Base-by-base conservation (phyloP, 2,797 vertebrate species). In the Spheniscus humboldti region DNA sequence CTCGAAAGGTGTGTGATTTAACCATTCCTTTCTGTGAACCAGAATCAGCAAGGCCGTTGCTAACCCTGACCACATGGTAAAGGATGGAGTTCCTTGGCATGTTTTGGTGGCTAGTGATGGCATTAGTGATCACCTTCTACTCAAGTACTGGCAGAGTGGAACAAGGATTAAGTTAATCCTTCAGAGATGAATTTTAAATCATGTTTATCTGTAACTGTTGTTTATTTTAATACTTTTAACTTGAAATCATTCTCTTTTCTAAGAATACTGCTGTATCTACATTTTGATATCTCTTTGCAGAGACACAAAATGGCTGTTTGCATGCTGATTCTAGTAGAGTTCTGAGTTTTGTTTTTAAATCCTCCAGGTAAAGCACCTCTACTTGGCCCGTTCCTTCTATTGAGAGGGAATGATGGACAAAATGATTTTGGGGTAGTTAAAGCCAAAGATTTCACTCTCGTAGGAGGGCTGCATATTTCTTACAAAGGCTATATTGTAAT, bases 201-300 rank as follows among this genome's bases (percentile, higher is more conserved):
- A 43, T 73, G 28, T 93, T 94, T 96, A 92, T 94, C 84, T 94
- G 75, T 91, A 94, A 81, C 39, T 89, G 39, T 92, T 94, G 55
- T 84, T 96, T 84, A 84, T 97, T 97, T 96, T 83, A 94, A 74
- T 95, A 86, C 41, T 96, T 96, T 39, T 75, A 80, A 90, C 86
- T 95, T 86, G 63, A 87, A 92, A 88, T 71, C 1, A 8, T 89
- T 86, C 63, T 95, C 68, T 96, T 97, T 92, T 95, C 55, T 94
- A 96, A 85, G 72, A 93, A 72, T 88, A 85, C 67, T 94, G 52
- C 81, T 94, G 80, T 90, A 94, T 84, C 93, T 95, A 75, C 77
- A 77, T 92, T 88, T 94, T 95, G 64, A 91, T 96, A 93, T 85
- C 66, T 96, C 92, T 96, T 88, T 96, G 74, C 93, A 84, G 80